Base-by-base conservation (phyloP, 2,888 invertebrate genomes). In the Dolichomitus sp. region DNA sequence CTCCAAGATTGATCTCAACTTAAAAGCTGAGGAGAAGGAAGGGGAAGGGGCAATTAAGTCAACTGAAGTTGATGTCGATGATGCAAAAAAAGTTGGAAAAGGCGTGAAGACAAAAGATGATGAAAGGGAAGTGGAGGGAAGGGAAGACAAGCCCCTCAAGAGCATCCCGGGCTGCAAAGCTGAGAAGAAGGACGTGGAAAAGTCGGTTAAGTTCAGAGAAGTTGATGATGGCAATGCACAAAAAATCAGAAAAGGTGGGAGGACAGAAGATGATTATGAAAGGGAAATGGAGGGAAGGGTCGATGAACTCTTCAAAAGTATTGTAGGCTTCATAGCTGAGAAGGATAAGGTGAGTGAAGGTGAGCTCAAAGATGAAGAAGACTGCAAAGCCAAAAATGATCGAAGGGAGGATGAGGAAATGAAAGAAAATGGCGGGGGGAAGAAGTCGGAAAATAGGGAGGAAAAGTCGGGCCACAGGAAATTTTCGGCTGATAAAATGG, bases 11-110 rank as follows among this genome's bases (percentile, higher is more conserved):
- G 50, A 75, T 61, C n/a, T 79, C 37, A 79, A 75, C 0, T 65
- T 82, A 0, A 79, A 79, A 37, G 79, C 70, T 3, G 82, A 75
- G 52, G 45, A 65, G 27, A 65, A 65, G 9, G 42, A 69, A 11
- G 81, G 73, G 40, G 73, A 73, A 4, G 48, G 81, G 52, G 69
- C 78, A 68, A 70, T 70, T 0, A 79, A 75, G 37, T 27, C 76
- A 14, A 76, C 37, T 11, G 79, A 78, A 14, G 12, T 17, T 3
- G 52, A 82, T 37, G 30, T 77, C 14, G 81, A 72, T 11, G 61
- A 37, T 61, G 14, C 23, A 1, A 6, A 23, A 1, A 4, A 11
- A 11, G 5, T 52, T 0, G 52, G 19, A 19, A 54, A 45, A 65
- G n/a, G 45, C n/a, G 45, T 9, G 23, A 52, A 23, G 11, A 11